phyloP scores from a whole-genome alignment of 2,797 vertebrate species.

The Diceros bicornis region DNA sequence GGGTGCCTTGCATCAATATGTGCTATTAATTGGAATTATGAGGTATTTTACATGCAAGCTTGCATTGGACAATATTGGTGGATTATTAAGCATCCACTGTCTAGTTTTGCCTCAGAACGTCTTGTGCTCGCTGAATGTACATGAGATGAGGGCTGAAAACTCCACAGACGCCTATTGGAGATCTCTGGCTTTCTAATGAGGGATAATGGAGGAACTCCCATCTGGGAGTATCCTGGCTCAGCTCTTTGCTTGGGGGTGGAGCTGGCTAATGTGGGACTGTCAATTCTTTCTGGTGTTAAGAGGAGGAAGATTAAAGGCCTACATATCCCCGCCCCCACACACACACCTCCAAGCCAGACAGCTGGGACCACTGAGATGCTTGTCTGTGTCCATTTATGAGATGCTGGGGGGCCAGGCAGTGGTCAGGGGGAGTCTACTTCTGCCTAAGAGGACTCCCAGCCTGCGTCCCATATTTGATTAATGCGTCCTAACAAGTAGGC shows the following conservation, averaged over 20 bases:
- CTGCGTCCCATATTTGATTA: neutral
- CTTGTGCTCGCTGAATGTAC: neutral
- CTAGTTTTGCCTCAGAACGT: neutral
- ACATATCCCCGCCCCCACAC: neutral
- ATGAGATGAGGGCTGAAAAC: neutral
- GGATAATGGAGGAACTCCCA: neutral
- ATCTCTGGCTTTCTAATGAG: conserved; percentile 2
- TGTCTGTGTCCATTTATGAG: neutral
- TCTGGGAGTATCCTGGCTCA: neutral
- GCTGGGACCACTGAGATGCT: neutral
- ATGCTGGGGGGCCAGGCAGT: neutral
- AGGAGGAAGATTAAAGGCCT: conserved; percentile 37
- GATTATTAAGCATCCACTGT: neutral
- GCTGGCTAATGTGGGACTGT: neutral
- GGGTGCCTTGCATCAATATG: neutral
- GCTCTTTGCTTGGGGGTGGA: neutral
- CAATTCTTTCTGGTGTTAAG: neutral
- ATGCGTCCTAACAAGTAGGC: neutral
- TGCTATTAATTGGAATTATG: neutral
- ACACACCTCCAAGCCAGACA: neutral
- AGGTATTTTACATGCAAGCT: neutral
- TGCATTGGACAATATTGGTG: neutral
- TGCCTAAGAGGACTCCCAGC: neutral
- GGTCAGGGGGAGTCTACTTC: neutral
- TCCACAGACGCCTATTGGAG: neutral